These are phyloP conservation scores for Callosobruchus maculatus DNA, from an alignment of 2,888 invertebrate genomes.

Conservation along the genomic window DNA sequence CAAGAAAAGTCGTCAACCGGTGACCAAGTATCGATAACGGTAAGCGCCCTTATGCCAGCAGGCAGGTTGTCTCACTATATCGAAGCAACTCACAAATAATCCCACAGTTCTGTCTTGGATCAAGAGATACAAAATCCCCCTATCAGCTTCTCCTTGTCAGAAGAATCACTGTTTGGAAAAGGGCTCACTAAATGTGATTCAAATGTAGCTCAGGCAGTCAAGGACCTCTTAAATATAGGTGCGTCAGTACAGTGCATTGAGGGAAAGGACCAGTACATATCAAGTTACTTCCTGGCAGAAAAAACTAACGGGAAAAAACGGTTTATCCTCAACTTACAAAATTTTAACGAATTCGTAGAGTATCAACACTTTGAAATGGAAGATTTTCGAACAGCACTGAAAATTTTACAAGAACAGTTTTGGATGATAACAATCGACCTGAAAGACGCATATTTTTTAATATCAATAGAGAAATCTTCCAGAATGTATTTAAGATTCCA, in stretches of 20 bases:
- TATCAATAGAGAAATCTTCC: not conserved
- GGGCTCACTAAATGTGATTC: no score
- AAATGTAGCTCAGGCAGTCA: not conserved
- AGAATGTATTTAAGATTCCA: slow-evolving; percentile 24
- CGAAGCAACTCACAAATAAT: slow-evolving; percentile 3
- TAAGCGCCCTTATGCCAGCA: not conserved
- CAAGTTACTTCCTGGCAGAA: slow-evolving; percentile 23
- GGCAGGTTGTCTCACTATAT: slow-evolving; percentile 3
- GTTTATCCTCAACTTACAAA: slow-evolving; percentile 26
- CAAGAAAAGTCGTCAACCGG: not conserved
- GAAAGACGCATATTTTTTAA: slow-evolving; percentile 18
- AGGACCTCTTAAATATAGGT: not conserved
- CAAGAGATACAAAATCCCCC: slow-evolving; percentile 6
- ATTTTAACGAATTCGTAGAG: slow-evolving; percentile 22
- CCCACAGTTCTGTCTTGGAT: slow-evolving; percentile 9
- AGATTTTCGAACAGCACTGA: slow-evolving; percentile 22
- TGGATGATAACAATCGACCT: slow-evolving; percentile 18
- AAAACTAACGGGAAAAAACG: slow-evolving; percentile 18
- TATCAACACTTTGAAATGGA: slow-evolving; percentile 31
- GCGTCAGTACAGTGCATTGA: slow-evolving; percentile 3
- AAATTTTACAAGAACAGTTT: slow-evolving; percentile 16
- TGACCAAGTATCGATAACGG: slow-evolving; percentile 1
- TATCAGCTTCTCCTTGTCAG: not conserved
- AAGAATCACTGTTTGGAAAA: not conserved
- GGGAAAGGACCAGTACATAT: slow-evolving; percentile 20